Evolutionary conservation across 2,888 invertebrate species (phyloP), one percentile per base, ranked within the genome.

Genomic region (Tanaodytes sp.): DNA sequence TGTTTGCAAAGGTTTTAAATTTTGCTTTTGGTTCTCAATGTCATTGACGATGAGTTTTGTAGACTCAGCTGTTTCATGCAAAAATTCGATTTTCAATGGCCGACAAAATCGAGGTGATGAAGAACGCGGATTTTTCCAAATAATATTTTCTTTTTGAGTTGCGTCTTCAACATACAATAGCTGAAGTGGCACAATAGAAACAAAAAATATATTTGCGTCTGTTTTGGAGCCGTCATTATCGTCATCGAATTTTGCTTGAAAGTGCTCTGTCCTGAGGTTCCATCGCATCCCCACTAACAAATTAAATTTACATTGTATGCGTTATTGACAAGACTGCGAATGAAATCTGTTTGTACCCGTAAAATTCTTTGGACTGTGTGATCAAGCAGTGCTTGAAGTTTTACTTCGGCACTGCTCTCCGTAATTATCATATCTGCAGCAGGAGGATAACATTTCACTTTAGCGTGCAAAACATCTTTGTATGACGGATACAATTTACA

Each of bases 231-330:
- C 37, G 6, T 45, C 52, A 20, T 37, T 27, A 3, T 33, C 33
- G 8, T 33, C 33, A 27, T 15, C 18, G 30, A 63, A 63, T 43
- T 45, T 55, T 64, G 49, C 27, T 64, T 55, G 39, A 31, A 64
- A 11, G 27, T 19, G 12, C 48, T 64, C 54, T 75, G 72, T 0
- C 55, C 55, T 15, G 72, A 71, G 54, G 48, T 75, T 0, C 75
- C 73, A 45, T 75, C 74, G 15, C 16, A 58, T 36, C 58, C 58
- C 58, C 58, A 58, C 36, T 48, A 48, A 27, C 23, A 12, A 11
- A 55, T 49, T 6, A 59, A 18, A 16, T 20, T 14, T 11, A 59
- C 8, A 12, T 59, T 23, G 4, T 16, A 4, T 8, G 31, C n/a
- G 11, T 19, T 39, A 11, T 36, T 19, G 5, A 5, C 11, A 2